A percentile compares a stretch with the other conserved stretches of the same genome.
phyloP scores from a whole-genome alignment of 2,113 vertebrate genomes.

The Percopsis transmontana region DNA sequence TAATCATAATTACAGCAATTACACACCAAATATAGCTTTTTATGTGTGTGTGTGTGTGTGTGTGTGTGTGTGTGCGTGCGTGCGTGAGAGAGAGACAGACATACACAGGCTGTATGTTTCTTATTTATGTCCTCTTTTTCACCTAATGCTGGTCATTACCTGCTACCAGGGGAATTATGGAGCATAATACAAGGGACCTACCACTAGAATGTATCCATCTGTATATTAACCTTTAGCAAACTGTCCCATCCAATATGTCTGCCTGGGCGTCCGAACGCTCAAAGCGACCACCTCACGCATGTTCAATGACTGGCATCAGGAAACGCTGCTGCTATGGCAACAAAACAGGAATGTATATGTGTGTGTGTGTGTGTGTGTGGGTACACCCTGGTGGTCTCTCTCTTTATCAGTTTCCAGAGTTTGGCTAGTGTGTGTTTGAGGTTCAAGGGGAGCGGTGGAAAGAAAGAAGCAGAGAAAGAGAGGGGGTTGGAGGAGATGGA shows the following conservation, averaged over 20 bases:
- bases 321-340: conserved; percentile 63
- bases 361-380: conserved; percentile 11
- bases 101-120: no score
- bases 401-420: conserved; percentile 68
- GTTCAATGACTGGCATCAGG: conserved; percentile 58
- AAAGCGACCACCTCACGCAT: conserved; percentile 55
- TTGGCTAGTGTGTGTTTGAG: conserved; percentile 58
- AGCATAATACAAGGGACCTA: conserved; percentile 5
- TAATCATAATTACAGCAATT: conserved; percentile 11
- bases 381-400: conserved; percentile 57
- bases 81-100: background rate
- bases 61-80: conserved; percentile 5
- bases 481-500: conserved; percentile 33
- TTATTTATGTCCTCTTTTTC: background rate
- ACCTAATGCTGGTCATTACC: background rate
- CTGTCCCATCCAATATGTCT: conserved; percentile 42
- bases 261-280: conserved; percentile 53
- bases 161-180: background rate
- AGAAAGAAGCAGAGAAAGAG: conserved; percentile 43
- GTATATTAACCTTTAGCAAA: conserved; percentile 55
- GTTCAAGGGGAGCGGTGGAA: conserved; percentile 63
- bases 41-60: background rate
- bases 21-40: conserved; percentile 16
- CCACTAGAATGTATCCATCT: conserved; percentile 4
- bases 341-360: conserved; percentile 53